Base-by-base conservation (phyloP, 2,797 vertebrate species). In the Tadarida brasiliensis region DNA sequence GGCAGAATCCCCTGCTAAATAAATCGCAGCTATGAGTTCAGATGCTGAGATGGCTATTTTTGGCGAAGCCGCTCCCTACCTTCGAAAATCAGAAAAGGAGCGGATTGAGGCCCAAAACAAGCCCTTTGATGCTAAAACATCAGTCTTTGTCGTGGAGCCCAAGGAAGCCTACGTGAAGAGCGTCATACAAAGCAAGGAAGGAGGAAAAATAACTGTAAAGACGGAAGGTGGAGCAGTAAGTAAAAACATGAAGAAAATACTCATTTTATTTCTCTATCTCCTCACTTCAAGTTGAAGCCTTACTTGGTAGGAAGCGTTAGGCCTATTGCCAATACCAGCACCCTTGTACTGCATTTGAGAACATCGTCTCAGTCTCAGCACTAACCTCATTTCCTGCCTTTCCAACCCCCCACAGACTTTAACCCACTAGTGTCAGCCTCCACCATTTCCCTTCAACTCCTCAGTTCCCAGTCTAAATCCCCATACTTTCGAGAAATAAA, bases 121-220 rank as follows among this genome's bases (percentile, higher is more conserved):
- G 77, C 99, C 99, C 0, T 99, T 99, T 33, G 99, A 99, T 98
- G 99, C 99, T 19, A 99, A 99, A 98, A 95, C 98, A 0, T 99
- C 99, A 0, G 99, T 98, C 87, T 99, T 98, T 91, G 99, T 99
- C 65, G 16, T 4, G 0, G 98, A 99, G 67, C 94, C 98, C 4
- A 97, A 98, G 39, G 98, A 99, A 78, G 98, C 99, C 91, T 99
- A 99, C 51, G 97, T 99, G 10, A 99, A 99, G 97, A 98, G 97
- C 4, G 96, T 95, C 30, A 83, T 99, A 1, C 88, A 98, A 30
- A 98, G 98, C 94, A 98, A 54, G 67, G 99, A 99, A 1, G 98
- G 98, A 1, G 99, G 99, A 2, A 99, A 99, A 98, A 98, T 98
- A 91, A 99, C 98, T 0, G 99, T 99, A 19, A 99, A 99, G 97